Percentiles rank a stretch among this genome's conserved stretches.
These are phyloP conservation scores for Bombus waltoni DNA, from an alignment of 1,140 invertebrate species.

Conservation along the genomic window DNA sequence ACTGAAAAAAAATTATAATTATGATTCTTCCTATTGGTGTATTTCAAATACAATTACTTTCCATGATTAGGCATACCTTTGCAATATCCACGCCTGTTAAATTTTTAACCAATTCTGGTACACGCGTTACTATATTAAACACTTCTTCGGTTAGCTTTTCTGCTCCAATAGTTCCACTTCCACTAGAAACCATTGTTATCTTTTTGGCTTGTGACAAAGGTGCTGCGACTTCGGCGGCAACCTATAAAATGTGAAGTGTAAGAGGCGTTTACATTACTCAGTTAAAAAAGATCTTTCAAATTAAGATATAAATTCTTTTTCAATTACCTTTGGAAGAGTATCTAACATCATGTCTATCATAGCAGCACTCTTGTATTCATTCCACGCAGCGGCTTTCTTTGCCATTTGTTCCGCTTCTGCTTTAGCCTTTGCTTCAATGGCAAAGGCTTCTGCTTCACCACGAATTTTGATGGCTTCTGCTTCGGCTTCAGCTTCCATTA, in stretches of 20 bases:
- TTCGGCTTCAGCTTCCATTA: constrained; percentile 97
- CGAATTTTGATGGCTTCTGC: constrained; percentile 91
- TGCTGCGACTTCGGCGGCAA: constrained; percentile 97
- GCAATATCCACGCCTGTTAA: constrained; percentile 96
- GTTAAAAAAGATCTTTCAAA: constrained; percentile 2
- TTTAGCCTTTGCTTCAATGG: constrained; percentile 95
- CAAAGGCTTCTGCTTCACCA: constrained; percentile 96
- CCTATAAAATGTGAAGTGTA: constrained; percentile 83
- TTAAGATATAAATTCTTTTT: constrained; percentile 20
- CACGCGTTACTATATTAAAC: constrained; percentile 94
- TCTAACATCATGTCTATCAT: constrained; percentile 99
- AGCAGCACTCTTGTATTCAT: constrained; percentile 97
- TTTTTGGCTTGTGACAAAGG: constrained; percentile 96
- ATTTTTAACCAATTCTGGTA: constrained; percentile 94
- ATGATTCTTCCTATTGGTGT: not conserved
- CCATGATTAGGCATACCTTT: constrained; percentile 84
- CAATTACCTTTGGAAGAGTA: constrained; percentile 94
- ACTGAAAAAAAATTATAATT: constrained; percentile 74
- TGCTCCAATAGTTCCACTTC: constrained; percentile 95
- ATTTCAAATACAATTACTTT: not conserved
- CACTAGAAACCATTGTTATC: constrained; percentile 96
- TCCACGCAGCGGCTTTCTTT: constrained; percentile 98
- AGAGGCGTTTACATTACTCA: constrained; percentile 12
- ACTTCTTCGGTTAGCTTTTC: constrained; percentile 97
- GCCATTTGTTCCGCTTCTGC: constrained; percentile 98